Evolutionary conservation across 2,113 vertebrate genomes (phyloP).

Genomic region (Daboia siamensis): DNA sequence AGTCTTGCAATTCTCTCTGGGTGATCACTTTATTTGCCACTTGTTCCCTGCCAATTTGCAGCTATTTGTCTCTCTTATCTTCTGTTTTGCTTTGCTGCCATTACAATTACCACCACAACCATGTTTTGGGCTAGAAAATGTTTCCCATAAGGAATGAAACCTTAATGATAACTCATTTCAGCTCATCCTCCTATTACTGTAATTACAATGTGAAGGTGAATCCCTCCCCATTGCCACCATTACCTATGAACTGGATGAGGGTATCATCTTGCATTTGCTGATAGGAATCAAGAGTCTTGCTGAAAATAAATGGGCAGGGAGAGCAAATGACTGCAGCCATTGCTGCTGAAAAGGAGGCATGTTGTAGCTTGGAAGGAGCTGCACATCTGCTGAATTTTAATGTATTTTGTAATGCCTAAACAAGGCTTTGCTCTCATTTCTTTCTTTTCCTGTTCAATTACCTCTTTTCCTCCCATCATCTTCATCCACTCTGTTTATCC

Average conservation of each 20-base stretch:
- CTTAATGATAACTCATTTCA: not conserved
- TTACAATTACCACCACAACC: not conserved
- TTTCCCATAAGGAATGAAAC: not conserved
- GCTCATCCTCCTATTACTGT: not conserved
- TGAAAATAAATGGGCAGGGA: not conserved
- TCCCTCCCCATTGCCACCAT: not conserved
- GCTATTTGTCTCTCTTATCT: not conserved
- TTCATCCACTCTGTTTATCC: not conserved
- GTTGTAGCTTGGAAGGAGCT: not conserved
- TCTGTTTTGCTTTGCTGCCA: not conserved
- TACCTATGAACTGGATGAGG: not conserved
- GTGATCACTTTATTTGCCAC: constrained; percentile 3
- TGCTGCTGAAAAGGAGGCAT: not conserved
- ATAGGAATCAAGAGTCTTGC: not conserved
- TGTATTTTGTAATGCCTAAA: not conserved
- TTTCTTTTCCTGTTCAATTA: not conserved
- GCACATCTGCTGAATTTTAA: not conserved
- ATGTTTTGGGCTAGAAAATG: not conserved
- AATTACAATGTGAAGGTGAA: not conserved
- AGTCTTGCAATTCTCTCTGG: constrained; percentile 11
- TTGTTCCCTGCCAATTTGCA: constrained; percentile 5
- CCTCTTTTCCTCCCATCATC: not conserved
- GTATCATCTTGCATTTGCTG: not conserved
- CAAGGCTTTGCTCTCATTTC: not conserved
- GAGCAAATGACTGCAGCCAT: not conserved